Conservation (phyloP, 2,113 vertebrate genomes). For the Hippocampus comes region DNA sequence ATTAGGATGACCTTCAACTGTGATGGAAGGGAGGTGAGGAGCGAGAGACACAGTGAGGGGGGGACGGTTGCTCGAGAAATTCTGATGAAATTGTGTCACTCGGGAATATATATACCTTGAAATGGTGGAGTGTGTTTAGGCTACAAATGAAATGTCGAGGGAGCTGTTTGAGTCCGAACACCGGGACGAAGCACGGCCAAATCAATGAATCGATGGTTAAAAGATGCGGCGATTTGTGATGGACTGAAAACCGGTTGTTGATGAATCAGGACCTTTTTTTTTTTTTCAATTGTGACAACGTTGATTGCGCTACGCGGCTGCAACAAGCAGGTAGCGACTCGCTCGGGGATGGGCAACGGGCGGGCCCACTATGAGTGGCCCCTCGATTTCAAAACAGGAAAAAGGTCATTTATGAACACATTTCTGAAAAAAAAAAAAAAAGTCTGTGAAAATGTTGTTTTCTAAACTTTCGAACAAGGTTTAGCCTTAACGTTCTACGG, state of each 20-base stretch:
- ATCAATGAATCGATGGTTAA: not conserved
- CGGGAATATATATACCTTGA: conserved; percentile 36
- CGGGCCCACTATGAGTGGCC: no score
- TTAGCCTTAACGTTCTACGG: not conserved
- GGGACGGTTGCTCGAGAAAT: conserved; percentile 4
- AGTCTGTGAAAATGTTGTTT: not conserved
- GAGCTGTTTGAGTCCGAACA: conserved; percentile 10
- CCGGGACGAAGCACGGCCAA: not conserved
- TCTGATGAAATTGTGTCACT: conserved; percentile 40
- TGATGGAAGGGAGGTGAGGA: conserved; percentile 1
- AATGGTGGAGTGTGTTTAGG: not conserved
- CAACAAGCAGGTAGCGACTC: no score
- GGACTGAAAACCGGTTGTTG: not conserved
- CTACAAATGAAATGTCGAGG: conserved; percentile 10
- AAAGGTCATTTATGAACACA: no score
- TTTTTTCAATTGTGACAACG: not conserved
- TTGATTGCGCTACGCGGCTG: not conserved
- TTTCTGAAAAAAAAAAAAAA: no score
- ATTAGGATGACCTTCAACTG: conserved; percentile 73
- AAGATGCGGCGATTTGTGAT: not conserved
- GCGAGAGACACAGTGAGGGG: conserved; percentile 2
- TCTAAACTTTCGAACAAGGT: not conserved
- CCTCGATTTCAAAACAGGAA: no score
- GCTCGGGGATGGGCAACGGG: no score
- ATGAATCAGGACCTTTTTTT: not conserved